Evolutionary conservation across 2,797 vertebrate genomes (phyloP).

Genomic region (Enteromius treurensis): DNA sequence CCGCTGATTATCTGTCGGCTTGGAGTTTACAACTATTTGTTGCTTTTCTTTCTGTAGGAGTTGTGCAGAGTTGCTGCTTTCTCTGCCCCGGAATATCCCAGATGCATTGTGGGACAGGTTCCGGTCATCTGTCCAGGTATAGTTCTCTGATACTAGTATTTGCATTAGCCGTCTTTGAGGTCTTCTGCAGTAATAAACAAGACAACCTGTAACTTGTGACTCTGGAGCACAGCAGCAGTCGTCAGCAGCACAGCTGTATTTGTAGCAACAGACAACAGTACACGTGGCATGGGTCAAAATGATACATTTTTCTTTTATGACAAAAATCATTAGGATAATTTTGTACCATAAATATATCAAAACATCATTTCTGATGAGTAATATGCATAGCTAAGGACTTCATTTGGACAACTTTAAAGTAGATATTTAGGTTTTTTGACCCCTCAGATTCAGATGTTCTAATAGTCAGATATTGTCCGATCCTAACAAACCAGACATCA

Average conservation of each 20-base stretch:
- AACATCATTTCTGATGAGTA: neutral
- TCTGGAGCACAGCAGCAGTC: no score
- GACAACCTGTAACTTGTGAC: no score
- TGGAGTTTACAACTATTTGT: neutral
- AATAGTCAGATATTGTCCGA: neutral
- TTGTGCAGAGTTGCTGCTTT: constrained; percentile 92
- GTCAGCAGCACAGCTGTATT: no score
- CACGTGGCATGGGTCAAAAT: no score
- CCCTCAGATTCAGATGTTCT: neutral
- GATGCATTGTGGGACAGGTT: constrained; percentile 88
- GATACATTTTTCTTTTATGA: no score
- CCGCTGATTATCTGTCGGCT: neutral
- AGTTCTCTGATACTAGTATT: neutral
- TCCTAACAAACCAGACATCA: neutral
- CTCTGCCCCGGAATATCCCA: constrained; percentile 84
- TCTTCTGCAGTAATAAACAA: no score
- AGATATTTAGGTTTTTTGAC: neutral
- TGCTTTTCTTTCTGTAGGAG: constrained; percentile 77
- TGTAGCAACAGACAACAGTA: no score
- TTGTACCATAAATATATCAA: no score
- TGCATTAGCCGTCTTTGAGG: neutral
- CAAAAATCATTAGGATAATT: no score
- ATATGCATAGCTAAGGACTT: neutral
- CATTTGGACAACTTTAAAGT: neutral
- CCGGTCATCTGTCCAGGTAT: constrained; percentile 87